Base-by-base conservation (phyloP, 2,888 invertebrate species). In the Brachypalpus laphriformis region DNA sequence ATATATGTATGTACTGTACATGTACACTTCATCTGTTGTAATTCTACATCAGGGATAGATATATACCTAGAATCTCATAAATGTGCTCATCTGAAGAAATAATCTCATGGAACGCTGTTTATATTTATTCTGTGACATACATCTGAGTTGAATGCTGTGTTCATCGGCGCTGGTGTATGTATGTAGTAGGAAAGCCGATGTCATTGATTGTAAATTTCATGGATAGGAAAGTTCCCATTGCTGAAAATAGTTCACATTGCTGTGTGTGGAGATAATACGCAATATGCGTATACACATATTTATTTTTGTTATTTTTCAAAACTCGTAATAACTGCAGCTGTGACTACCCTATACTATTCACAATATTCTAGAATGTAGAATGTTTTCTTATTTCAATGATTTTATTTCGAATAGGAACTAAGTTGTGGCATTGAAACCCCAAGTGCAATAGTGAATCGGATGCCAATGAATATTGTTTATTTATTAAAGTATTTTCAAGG, bases 61-160 rank as follows among this genome's bases (percentile, higher is more conserved):
- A 51, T 49, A 59, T 7, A n/a, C n/a, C n/a, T n/a, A 56, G 54
- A 56, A 34, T 57, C 63, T 74, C 63, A 51, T 74, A 75, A 54
- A 65, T 56, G 25, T 65, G 56, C 40, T 37, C 66, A 59, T 68
- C 42, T 40, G 14, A 59, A 59, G 14, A 59, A 59, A 51, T 68
- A 66, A 77, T 61, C 68, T 51, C 54, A 54, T 47, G 51, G 28
- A 22, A 11, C 28, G 31, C 68, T 77, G 61, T 77, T 77, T 77
- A 77, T 77, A 56, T 70, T 61, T 59, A 54, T 45, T 77, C 18
- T 61, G 59, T 54, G 68, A 70, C 68, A 61, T 68, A 61, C 42
- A 75, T 65, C 56, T 45, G 31, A 20, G 49, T 34, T 20, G 47
- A 28, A 25, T 37, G 31, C 18, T 22, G 9, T 22, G 14, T 7